Evolutionary conservation across 2,113 vertebrate genomes (phyloP), one percentile per base, ranked within the genome.

Genomic region (Engraulis encrasicolus): DNA sequence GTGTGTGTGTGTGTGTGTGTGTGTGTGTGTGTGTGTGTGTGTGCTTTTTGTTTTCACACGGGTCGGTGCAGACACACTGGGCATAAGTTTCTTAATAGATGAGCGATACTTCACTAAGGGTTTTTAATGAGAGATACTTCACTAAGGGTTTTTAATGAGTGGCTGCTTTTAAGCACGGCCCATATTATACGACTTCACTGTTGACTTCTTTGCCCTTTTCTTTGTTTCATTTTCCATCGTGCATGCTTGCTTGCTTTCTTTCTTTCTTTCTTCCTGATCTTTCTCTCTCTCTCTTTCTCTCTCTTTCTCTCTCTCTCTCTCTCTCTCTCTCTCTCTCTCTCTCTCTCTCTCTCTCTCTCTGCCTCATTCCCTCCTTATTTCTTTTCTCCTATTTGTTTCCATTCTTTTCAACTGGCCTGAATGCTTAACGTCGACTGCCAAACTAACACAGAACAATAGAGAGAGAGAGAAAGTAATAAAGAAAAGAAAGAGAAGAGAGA

Each of bases 201-300:
- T 34, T 74, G 66, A 74, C 66, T 74, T 74, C 12, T 34, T 31
- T 74, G 66, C 66, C 66, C 66, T 74, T n/a, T 31, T 74, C 66
- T 34, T 74, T 74, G 66, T 74, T 36, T 74, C 27, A 31, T 74
- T 74, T 74, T 74, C 27, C 66, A 45, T 45, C 40, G 3, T 45
- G 40, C 40, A 3, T 45, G 40, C 40, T 45, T 45, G 40, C 40
- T 45, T 9, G 9, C 31, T 54, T 20, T 54, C 31, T 11, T n/a
- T 61, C n/a, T 23, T 20, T 7, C 23, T n/a, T 58, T n/a, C 31
- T 12, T 74, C 23, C 23, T 31, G 15, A 31, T 74, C 31, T 66
- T 27, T 66, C 31, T 66, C 58, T n/a, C 31, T 52, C 50, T 52
- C 31, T 6, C 52, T 58, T 18, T 19, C 52, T 58, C 6, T 20